phyloP scores from a whole-genome alignment of 2,888 invertebrate species.

The Therioaphis trifolii region DNA sequence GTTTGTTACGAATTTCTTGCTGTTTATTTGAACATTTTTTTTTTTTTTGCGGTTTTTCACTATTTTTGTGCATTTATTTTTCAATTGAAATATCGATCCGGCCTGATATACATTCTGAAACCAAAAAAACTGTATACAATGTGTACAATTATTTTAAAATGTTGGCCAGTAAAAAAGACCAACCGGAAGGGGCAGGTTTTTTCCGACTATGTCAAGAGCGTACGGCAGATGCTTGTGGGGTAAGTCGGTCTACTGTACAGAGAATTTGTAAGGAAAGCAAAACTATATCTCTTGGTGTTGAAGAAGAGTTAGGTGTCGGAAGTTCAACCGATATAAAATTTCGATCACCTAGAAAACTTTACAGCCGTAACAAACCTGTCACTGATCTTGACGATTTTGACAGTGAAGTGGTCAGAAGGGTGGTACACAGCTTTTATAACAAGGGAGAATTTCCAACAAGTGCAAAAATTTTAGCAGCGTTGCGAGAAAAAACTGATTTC shows the following conservation, averaged over 20 bases:
- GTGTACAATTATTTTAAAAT: too few relatives aligned
- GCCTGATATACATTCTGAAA: background rate
- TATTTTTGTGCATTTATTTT: background rate
- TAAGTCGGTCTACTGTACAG: background rate
- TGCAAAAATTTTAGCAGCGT: constrained; percentile 11
- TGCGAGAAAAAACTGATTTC: constrained; percentile 10
- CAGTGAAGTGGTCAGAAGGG: constrained; percentile 14
- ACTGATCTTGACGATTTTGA: constrained; percentile 17
- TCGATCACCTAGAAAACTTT: background rate
- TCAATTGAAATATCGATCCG: too few relatives aligned
- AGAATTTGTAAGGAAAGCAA: background rate
- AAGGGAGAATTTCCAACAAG: constrained; percentile 26
- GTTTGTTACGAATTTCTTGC: constrained; percentile 2
- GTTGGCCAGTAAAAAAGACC: too few relatives aligned
- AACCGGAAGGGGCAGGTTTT: too few relatives aligned
- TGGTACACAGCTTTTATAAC: constrained; percentile 1
- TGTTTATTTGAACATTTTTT: constrained; percentile 11
- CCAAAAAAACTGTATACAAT: background rate
- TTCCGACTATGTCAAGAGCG: too few relatives aligned
- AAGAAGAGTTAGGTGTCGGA: background rate
- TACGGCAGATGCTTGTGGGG: background rate
- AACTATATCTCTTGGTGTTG: background rate
- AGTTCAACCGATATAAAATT: background rate
- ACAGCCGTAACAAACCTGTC: background rate
- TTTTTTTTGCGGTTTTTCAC: background rate